Conservation (phyloP, 2,113 vertebrate genomes). For the Melanerpes formicivorus region DNA sequence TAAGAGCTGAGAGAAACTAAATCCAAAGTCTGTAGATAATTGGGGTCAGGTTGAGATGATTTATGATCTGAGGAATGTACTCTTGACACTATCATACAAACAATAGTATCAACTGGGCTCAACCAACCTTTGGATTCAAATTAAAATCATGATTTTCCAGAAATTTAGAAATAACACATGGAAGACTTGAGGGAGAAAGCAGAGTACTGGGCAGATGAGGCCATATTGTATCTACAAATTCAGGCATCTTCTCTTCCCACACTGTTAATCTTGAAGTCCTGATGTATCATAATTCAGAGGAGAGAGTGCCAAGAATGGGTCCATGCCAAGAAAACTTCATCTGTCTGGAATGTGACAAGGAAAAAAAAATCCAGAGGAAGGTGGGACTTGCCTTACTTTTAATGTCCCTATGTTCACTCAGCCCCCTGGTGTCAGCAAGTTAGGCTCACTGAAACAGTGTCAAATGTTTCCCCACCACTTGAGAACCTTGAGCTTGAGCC, state of each 20-base stretch:
- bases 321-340: slow-evolving; percentile 94
- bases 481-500: slow-evolving; percentile 69
- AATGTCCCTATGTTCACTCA: slow-evolving; percentile 84
- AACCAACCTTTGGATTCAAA: neutral
- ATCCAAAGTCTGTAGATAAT: slow-evolving; percentile 70
- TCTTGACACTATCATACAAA: slow-evolving; percentile 6
- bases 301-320: slow-evolving; percentile 68
- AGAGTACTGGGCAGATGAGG: neutral
- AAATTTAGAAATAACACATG: neutral
- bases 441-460: slow-evolving; percentile 75
- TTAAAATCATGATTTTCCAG: neutral
- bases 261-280: slow-evolving; percentile 5
- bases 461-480: slow-evolving; percentile 79
- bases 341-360: slow-evolving; percentile 93
- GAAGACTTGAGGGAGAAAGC: neutral
- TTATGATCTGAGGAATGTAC: slow-evolving; percentile 71
- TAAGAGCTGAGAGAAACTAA: slow-evolving; percentile 38
- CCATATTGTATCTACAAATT: slow-evolving; percentile 4
- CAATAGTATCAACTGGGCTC: slow-evolving; percentile 34
- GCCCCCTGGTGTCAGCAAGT: slow-evolving; percentile 70
- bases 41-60: slow-evolving; percentile 68
- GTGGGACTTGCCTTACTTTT: slow-evolving; percentile 84
- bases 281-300: slow-evolving; percentile 77
- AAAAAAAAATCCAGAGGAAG: slow-evolving; percentile 93
- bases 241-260: neutral